These are phyloP conservation scores for Pseudomyrmex cubaensis DNA, from an alignment of 1,140 invertebrate genomes.

Conservation along the genomic window DNA sequence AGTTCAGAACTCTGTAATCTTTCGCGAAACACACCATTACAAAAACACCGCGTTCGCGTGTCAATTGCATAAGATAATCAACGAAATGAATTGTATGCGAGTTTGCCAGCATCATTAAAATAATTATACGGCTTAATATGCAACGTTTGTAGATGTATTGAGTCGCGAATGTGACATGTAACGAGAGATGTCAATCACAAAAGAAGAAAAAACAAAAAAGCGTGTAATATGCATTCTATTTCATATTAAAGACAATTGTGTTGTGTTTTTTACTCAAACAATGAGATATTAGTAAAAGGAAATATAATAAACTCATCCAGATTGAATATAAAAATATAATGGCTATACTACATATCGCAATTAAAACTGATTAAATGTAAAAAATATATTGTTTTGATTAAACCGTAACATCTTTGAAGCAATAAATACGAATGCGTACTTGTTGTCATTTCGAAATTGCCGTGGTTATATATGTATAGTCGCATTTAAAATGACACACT, in stretches of 20 bases:
- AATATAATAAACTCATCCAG: background rate
- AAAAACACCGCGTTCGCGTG: background rate
- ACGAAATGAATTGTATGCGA: slow-evolving; percentile 15
- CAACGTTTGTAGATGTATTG: background rate
- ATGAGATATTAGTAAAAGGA: background rate
- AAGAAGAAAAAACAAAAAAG: background rate
- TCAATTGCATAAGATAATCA: slow-evolving; percentile 27
- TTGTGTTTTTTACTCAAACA: background rate
- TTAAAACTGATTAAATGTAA: background rate
- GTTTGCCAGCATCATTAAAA: slow-evolving; percentile 3
- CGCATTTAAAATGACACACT: slow-evolving; percentile 17
- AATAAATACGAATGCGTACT: background rate
- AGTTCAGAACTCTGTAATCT: slow-evolving; percentile 6
- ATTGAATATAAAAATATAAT: background rate
- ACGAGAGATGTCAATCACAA: background rate
- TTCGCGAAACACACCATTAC: slow-evolving; percentile 8
- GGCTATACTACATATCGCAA: background rate
- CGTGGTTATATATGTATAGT: background rate
- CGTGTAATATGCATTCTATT: background rate
- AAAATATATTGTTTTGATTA: no score
- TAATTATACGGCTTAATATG: slow-evolving; percentile 35
- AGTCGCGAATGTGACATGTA: background rate
- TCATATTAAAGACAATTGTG: background rate
- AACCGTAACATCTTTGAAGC: background rate
- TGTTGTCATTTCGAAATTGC: background rate